Evolutionary conservation across 2,797 vertebrate species (phyloP), one percentile per base, ranked within the genome.

Genomic region (Pseudomugil tenellus): DNA sequence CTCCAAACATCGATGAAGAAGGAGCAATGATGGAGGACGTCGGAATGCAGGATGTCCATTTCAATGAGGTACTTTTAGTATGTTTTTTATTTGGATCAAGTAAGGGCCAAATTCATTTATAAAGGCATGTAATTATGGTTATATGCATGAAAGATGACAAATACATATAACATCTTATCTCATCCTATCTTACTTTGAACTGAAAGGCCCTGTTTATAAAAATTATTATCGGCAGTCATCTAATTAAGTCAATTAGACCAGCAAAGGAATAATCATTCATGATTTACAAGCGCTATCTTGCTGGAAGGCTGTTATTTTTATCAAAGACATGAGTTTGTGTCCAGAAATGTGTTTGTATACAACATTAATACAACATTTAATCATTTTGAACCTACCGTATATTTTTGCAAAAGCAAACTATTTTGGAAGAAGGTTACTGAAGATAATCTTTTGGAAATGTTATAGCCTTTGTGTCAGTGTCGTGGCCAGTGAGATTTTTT

Each of bases 11-110:
- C 17, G 97, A 99, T 8, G 98, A 99, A 87, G 98, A 99, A 74
- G 98, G 95, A 13, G 96, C 97, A 14, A 99, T 99, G 98, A 99
- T 99, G 96, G 98, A 99, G 86, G 98, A 99, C 12, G 96, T 97
- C 0, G 98, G 98, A 53, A 99, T 99, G 98, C 97, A 99, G 87
- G 98, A 99, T n/a, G 98, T 98, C 72, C 97, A 99, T 68, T 99
- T 99, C 87, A 99, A 97, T 19, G 98, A 99, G 92, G 97, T 99
- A 72, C 25, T 35, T 56, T 55, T 29, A 56, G 28, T 29, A 19
- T 16, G 21, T 6, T 35, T 8, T 13, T 10, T 35, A 35, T 35
- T 34, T 48, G 8, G 11, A 16, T 5, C 51, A 8, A 28, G 6
- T 28, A 51, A 51, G 17, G 25, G 17, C 26, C 14, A 52, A 28